Percentiles rank a stretch among this genome's conserved stretches.
Conservation (phyloP, 2,888 invertebrate genomes). For the Adelphocoris suturalis region DNA sequence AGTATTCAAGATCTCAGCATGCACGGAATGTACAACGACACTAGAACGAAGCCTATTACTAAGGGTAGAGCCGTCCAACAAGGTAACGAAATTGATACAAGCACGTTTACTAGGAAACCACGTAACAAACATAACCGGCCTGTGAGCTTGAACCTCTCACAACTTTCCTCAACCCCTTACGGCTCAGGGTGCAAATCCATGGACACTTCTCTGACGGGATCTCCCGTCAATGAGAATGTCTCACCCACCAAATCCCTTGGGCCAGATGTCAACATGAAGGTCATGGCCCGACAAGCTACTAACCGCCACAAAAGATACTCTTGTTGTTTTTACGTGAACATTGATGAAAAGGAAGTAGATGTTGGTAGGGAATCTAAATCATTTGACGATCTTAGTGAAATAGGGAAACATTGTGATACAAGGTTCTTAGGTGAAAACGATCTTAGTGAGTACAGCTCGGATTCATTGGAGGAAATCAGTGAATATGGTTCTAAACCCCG, state of each 20-base stretch:
- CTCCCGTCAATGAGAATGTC: conserved; percentile 87
- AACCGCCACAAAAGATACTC: conserved; percentile 75
- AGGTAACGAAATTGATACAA: conserved; percentile 75
- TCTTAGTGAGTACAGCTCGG: conserved; percentile 86
- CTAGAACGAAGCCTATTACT: conserved; percentile 68
- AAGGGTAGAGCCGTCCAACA: conserved; percentile 73
- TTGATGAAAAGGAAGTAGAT: conserved; percentile 74
- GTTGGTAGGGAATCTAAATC: conserved; percentile 75
- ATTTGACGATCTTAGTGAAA: conserved; percentile 75
- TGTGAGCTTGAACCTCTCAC: conserved; percentile 81
- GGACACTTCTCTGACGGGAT: conserved; percentile 85
- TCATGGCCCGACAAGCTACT: conserved; percentile 69
- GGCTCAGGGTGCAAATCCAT: conserved; percentile 78
- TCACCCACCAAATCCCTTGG: conserved; percentile 79
- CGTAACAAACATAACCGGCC: conserved; percentile 78
- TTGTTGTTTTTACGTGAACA: conserved; percentile 76
- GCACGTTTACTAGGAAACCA: conserved; percentile 74
- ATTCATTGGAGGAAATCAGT: conserved; percentile 87
- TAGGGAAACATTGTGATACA: conserved; percentile 73
- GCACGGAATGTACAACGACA: conserved; percentile 77
- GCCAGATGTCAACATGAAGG: conserved; percentile 76
- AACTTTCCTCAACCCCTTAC: conserved; percentile 77
- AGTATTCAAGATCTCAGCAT: conserved; percentile 92
- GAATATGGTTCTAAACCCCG: conserved; percentile 79
- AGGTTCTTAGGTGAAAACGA: conserved; percentile 74